Evolutionary conservation across 2,113 vertebrate species (phyloP).

Genomic region (Nycticryphes semicollaris): DNA sequence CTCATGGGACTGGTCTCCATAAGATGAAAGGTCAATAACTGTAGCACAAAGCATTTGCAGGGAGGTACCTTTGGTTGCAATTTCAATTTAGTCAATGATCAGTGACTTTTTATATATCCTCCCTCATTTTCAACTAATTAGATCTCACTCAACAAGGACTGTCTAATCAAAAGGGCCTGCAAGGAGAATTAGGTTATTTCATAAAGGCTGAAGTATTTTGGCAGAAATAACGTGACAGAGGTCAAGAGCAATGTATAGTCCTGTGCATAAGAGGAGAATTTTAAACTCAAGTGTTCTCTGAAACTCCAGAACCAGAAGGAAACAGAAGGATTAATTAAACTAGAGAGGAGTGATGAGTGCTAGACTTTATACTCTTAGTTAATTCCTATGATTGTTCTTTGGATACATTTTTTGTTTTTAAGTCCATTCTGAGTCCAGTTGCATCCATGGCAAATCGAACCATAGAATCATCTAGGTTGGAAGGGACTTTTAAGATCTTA

Average conservation of each 20-base stretch:
- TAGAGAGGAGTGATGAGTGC: background rate
- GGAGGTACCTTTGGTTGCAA: background rate
- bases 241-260: rapidly evolving
- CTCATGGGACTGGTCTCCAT: rapidly evolving
- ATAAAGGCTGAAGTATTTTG: background rate
- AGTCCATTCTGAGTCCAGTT: background rate
- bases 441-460: background rate
- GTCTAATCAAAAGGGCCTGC: background rate
- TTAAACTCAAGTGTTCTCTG: rapidly evolving
- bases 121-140: background rate
- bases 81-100: background rate
- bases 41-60: background rate
- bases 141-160: background rate
- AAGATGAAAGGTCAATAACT: background rate
- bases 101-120: background rate
- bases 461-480: too few species aligned
- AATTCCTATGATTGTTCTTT: background rate
- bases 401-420: background rate
- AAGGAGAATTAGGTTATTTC: background rate
- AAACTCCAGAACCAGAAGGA: background rate
- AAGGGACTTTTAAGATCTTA: too few species aligned
- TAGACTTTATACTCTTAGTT: background rate
- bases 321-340: background rate
- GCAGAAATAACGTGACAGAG: background rate
- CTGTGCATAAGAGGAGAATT: background rate